Evolutionary conservation across 2,113 vertebrate genomes (phyloP).

Genomic region (Motacilla alba): DNA sequence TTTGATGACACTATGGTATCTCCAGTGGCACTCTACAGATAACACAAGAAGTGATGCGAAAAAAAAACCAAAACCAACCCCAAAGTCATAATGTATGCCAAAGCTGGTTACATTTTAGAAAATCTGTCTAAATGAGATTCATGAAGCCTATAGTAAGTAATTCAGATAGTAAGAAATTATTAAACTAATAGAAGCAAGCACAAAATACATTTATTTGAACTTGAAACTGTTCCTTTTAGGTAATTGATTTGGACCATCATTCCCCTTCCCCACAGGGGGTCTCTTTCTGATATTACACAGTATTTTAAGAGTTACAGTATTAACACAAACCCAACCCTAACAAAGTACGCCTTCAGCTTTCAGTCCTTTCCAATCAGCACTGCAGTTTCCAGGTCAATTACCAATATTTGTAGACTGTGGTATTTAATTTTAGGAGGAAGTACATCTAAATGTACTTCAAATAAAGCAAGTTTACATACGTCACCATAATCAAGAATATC

Average conservation of each 20-base stretch:
- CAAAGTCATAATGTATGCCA: background rate
- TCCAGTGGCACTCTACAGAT: conserved; percentile 87
- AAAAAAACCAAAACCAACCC: background rate
- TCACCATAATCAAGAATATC: background rate
- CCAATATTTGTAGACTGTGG: background rate
- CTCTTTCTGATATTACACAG: background rate
- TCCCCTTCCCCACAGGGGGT: background rate
- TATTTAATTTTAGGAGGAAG: background rate
- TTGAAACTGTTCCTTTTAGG: background rate
- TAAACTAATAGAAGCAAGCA: background rate
- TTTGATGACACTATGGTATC: conserved; percentile 94
- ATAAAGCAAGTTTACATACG: background rate
- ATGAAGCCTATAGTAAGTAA: background rate
- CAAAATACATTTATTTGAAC: background rate
- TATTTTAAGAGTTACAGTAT: background rate
- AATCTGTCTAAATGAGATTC: background rate
- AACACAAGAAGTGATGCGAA: background rate
- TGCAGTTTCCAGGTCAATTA: background rate
- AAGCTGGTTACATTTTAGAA: background rate
- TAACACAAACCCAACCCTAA: background rate
- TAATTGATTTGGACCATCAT: background rate
- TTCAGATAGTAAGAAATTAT: background rate
- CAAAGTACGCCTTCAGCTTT: background rate
- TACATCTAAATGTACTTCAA: background rate
- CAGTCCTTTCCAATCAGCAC: background rate